Evolutionary conservation across 1,140 invertebrate species (phyloP).

Genomic region (Meloidogyne floridensis): DNA sequence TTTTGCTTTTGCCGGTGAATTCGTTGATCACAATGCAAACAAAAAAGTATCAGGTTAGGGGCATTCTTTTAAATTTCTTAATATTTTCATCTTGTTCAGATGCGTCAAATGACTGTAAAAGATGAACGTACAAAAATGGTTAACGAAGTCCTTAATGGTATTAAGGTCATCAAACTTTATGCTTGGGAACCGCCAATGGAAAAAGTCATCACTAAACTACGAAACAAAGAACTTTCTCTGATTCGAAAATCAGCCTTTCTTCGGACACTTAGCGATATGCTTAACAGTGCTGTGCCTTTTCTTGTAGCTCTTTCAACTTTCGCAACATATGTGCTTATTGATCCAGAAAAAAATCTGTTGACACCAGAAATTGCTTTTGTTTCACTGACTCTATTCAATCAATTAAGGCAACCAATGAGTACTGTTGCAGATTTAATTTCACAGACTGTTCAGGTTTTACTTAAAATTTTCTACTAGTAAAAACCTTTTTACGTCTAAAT

Average conservation of each 20-base stretch:
- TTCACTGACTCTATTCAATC: constrained; percentile 77
- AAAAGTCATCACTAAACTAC: constrained; percentile 66
- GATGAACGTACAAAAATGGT: constrained; percentile 71
- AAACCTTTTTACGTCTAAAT: too few relatives aligned
- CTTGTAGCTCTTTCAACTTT: constrained; percentile 55
- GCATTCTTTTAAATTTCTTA: neutral
- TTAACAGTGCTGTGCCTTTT: constrained; percentile 70
- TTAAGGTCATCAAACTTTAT: constrained; percentile 82
- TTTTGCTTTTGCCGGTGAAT: constrained; percentile 34
- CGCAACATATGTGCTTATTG: constrained; percentile 68
- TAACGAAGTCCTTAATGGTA: constrained; percentile 70
- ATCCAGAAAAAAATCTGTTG: constrained; percentile 62
- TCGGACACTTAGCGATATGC: constrained; percentile 56
- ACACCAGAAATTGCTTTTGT: constrained; percentile 79
- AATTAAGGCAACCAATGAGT: constrained; percentile 57
- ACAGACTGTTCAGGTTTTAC: constrained; percentile 80
- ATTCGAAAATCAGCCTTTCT: constrained; percentile 45
- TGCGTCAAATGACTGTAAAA: constrained; percentile 68
- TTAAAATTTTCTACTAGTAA: too few relatives aligned
- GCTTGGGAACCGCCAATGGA: constrained; percentile 88
- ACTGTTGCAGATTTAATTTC: constrained; percentile 72
- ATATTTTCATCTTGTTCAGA: constrained; percentile 66
- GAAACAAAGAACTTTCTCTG: constrained; percentile 54
- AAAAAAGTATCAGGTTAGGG: constrained; percentile 27
- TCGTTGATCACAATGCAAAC: constrained; percentile 36